A percentile compares a stretch with the other conserved stretches of the same genome.
These are phyloP conservation scores for Leptopilina myrica DNA, from an alignment of 2,888 invertebrate genomes.

Conservation along the genomic window DNA sequence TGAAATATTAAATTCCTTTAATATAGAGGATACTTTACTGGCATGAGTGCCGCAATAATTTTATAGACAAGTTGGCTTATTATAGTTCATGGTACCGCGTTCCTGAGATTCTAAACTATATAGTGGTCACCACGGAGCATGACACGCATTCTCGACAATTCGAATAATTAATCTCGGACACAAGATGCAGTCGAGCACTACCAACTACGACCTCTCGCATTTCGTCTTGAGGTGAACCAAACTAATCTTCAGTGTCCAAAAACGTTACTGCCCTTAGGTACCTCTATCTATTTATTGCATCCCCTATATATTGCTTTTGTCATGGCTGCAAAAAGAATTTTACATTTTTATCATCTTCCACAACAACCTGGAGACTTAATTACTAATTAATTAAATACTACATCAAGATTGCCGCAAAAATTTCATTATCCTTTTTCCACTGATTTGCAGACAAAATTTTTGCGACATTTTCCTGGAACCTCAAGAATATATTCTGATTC, in stretches of 20 bases:
- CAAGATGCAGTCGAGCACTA: constrained; percentile 38
- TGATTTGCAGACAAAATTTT: too few relatives aligned
- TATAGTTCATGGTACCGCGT: constrained; percentile 7
- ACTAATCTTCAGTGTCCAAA: constrained; percentile 60
- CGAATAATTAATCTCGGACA: constrained; percentile 52
- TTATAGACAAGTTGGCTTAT: constrained; percentile 3
- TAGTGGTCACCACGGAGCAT: constrained; percentile 36
- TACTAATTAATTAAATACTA: too few relatives aligned
- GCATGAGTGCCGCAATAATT: constrained; percentile 14
- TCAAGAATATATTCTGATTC: too few relatives aligned
- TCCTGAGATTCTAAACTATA: constrained; percentile 26
- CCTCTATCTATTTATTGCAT: constrained; percentile 58
- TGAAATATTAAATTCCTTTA: neutral
- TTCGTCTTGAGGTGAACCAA: constrained; percentile 43
- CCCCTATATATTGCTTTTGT: constrained; percentile 45
- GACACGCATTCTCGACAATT: constrained; percentile 49
- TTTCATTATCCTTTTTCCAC: too few relatives aligned
- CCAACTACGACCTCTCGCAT: constrained; percentile 39
- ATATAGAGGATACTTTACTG: neutral
- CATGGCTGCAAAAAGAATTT: neutral
- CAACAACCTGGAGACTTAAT: neutral
- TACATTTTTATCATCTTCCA: neutral
- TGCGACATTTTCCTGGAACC: too few relatives aligned
- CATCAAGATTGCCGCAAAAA: too few relatives aligned
- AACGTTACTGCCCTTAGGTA: constrained; percentile 51